These are phyloP conservation scores for Drosophila kuntzei DNA, from an alignment of 2,888 invertebrate species.

Conservation along the genomic window DNA sequence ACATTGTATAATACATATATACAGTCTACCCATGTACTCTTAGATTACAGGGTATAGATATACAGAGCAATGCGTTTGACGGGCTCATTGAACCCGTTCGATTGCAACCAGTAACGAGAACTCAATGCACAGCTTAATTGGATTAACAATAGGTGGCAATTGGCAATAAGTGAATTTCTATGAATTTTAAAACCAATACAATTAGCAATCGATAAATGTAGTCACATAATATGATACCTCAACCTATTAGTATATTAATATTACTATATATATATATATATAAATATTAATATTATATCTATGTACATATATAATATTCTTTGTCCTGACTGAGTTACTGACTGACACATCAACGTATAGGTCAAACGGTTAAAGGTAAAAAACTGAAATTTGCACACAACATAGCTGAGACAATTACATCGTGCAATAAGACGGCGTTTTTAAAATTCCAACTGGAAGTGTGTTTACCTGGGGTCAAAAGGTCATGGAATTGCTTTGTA, in stretches of 20 bases:
- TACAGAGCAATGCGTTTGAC: not conserved
- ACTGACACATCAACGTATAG: too few species aligned
- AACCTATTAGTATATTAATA: not conserved
- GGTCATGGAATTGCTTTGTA: too few species aligned
- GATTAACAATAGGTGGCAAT: conserved; percentile 51
- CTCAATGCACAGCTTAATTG: conserved; percentile 55
- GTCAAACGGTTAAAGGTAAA: too few species aligned
- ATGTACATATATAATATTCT: too few species aligned
- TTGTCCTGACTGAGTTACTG: too few species aligned
- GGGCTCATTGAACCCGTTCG: conserved; percentile 52
- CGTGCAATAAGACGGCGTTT: too few species aligned
- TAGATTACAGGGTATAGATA: not conserved
- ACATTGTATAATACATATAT: not conserved
- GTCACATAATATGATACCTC: not conserved
- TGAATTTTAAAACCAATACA: conserved; percentile 48
- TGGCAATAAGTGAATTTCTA: conserved; percentile 50
- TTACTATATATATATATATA: too few species aligned
- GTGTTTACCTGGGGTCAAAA: too few species aligned
- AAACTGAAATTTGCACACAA: too few species aligned
- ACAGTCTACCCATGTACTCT: not conserved
- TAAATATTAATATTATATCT: too few species aligned
- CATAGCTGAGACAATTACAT: too few species aligned
- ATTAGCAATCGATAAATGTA: conserved; percentile 58
- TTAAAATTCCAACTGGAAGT: too few species aligned
- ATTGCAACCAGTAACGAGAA: conserved; percentile 3